Evolutionary conservation across 2,113 vertebrate genomes (phyloP), one percentile per base, ranked within the genome.

Genomic region (Electrona antarctica): DNA sequence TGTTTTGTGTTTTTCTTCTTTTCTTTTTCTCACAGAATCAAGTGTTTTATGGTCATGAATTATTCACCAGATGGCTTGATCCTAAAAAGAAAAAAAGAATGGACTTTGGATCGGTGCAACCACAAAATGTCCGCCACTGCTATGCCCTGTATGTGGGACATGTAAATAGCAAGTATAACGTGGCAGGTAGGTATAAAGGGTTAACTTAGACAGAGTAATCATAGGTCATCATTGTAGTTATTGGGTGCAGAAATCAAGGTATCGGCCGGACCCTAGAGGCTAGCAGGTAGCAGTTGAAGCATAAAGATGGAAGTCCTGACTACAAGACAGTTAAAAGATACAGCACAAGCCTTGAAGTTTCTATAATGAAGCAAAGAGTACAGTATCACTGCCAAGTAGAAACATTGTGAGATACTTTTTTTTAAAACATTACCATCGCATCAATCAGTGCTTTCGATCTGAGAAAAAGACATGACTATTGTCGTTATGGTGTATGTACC

Each of bases 371-470:
- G 66, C 49, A 75, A 79, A 74, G 73, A 67, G 9, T 62, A 67
- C 50, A 85, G 68, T 33, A 59, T 71, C 58, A 64, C 47, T 41
- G n/a, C 21, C 5, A 52, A 50, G 15, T 68, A 54, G 80, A 70
- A 55, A 79, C 48, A 56, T 29, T 14, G 70, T 82, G 74, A 76
- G 83, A 76, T 86, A 68, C 33, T 41, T 41, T 41, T 6, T 41
- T 41, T 77, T 71, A 83, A 73, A 80, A 86, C 84, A 59, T 89
- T 89, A 90, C 88, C 90, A 85, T 86, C 62, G 70, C 67, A 84
- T 91, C 87, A 89, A 84, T 85, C 87, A 88, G 79, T 79, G 85
- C 76, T 88, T 88, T 89, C 60, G 48, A 89, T 85, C 90, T 91
- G 85, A 83, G 87, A 87, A 85, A 79, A 75, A 46, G 88, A 67